Evolutionary conservation across 2,888 invertebrate species (phyloP).

Genomic region (Drosophila sordidula): DNA sequence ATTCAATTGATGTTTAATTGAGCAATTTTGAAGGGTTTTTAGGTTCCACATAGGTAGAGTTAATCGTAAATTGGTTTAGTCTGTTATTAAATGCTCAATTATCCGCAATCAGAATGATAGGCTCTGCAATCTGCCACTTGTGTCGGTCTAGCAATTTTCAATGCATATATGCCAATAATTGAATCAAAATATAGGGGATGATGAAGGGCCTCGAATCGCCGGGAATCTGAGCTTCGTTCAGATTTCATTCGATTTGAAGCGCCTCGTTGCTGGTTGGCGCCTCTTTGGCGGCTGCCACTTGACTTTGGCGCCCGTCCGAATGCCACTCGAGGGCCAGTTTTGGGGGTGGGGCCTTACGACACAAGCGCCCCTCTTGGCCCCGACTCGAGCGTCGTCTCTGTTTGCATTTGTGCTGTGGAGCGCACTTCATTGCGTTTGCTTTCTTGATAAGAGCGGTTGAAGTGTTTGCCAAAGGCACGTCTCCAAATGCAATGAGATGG

Average conservation of each 20-base stretch:
- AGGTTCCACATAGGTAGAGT: too few relatives aligned
- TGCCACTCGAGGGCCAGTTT: not conserved
- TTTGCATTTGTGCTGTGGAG: constrained; percentile 58
- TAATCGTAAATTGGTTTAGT: not conserved
- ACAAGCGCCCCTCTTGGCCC: constrained; percentile 18
- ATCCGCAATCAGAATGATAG: constrained; percentile 6
- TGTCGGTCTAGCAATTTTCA: constrained; percentile 12
- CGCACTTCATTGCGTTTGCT: constrained; percentile 60
- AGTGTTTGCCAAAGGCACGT: constrained; percentile 66
- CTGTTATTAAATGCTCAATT: constrained; percentile 12
- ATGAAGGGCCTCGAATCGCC: not conserved
- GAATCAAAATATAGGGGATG: constrained; percentile 43
- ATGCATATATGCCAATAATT: constrained; percentile 41
- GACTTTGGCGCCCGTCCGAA: constrained; percentile 41
- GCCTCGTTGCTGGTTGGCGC: constrained; percentile 23
- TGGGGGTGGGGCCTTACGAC: constrained; percentile 1
- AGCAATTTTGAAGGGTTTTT: not conserved
- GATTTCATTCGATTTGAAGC: constrained; percentile 50
- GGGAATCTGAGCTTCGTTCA: constrained; percentile 35
- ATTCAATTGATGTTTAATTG: not conserved
- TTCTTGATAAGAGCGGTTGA: constrained; percentile 43
- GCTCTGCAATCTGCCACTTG: not conserved
- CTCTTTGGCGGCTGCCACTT: constrained; percentile 35
- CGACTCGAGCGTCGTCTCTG: constrained; percentile 25
- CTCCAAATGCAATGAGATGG: constrained; percentile 30